These are phyloP conservation scores for Paralvinella palmiformis DNA, from an alignment of 1,140 invertebrate species.

Conservation along the genomic window DNA sequence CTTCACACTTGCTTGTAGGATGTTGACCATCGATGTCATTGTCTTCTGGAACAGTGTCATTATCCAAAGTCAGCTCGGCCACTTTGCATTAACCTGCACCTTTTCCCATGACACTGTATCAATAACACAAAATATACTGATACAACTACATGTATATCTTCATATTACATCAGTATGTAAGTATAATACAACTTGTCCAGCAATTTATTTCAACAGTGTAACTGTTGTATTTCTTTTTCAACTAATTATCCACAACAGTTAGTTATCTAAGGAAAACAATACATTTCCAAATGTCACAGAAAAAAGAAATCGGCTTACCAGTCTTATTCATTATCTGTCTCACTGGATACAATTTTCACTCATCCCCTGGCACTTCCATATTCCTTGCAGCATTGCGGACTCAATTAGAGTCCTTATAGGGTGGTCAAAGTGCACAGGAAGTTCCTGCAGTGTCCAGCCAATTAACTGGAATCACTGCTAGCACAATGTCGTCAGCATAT, in stretches of 20 bases:
- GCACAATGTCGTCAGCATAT: neutral
- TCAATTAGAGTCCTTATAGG: neutral
- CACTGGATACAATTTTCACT: neutral
- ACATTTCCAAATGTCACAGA: neutral
- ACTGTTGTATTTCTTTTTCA: neutral
- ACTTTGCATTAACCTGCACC: neutral
- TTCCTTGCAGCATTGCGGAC: neutral
- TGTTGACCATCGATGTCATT: neutral
- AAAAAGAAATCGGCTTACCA: neutral
- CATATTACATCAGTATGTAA: neutral
- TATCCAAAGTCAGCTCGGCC: neutral
- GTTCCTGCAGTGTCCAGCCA: neutral
- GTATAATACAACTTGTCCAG: neutral
- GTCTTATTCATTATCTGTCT: neutral
- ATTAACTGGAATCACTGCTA: neutral
- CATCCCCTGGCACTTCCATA: slow-evolving; percentile 3
- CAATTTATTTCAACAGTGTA: neutral
- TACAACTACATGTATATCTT: neutral
- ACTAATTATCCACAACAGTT: neutral
- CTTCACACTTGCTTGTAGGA: neutral
- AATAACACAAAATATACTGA: neutral
- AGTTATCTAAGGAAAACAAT: neutral
- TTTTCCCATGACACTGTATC: slow-evolving; percentile 3
- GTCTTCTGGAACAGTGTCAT: neutral
- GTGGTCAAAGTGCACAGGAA: neutral